Base-by-base conservation (phyloP, 2,888 invertebrate genomes). In the Melieria crassipennis region DNA sequence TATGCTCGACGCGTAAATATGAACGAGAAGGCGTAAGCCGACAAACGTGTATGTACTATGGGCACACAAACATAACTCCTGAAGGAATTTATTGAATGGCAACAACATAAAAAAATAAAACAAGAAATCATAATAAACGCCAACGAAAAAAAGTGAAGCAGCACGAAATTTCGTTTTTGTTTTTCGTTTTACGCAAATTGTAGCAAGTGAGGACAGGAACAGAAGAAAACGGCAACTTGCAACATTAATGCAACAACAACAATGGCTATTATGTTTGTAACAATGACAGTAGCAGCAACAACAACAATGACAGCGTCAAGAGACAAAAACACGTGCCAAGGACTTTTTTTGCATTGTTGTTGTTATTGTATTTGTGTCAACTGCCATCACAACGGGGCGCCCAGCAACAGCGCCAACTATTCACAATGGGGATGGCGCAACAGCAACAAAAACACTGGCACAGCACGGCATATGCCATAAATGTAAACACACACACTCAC, bases 401-500 rank as follows among this genome's bases (percentile, higher is more conserved):
- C 52, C 52, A n/a, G 52, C 52, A 5, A n/a, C 13, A 52, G 11
- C 13, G 11, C 6, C 5, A 9, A 52, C n/a, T n/a, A n/a, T 52
- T 52, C 5, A 52, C 52, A n/a, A n/a, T 52, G 11, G 13, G 9
- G 5, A 6, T 11, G 46, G 52, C 62, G 65, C 47, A 60, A 16
- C 69, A 69, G 50, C 60, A 62, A 46, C 46, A 61, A 68, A 61
- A 50, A 58, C 60, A 56, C 30, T 48, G 60, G 43, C 67, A 63
- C 5, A 43, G 16, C 13, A 10, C 5, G 4, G 50, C 13, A 48
- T 10, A 4, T 63, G 52, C 43, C 62, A 16, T 45, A 30, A 50
- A 64, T 6, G 6, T 52, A 11, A 13, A 11, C 47, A 62, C n/a
- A 45, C 7, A 7, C 42, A 61, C 10, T 48, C 16, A 47, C n/a